These are phyloP conservation scores for Limnephilus auricula DNA, from an alignment of 2,888 invertebrate genomes.

Conservation along the genomic window DNA sequence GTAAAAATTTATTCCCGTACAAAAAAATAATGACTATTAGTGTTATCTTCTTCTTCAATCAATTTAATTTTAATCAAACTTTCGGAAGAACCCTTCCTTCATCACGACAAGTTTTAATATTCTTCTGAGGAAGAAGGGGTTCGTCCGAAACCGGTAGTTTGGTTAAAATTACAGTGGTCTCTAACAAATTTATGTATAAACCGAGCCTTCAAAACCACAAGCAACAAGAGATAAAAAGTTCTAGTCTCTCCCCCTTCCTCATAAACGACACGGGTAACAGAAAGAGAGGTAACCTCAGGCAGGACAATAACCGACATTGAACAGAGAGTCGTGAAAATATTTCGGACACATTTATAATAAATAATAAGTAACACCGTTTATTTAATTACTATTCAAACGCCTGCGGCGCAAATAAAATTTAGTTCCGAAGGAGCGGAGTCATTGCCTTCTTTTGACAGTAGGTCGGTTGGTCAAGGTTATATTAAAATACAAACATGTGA, in stretches of 20 bases:
- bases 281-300: neutral
- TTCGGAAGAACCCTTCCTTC: too few species aligned
- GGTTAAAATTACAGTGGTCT: too few species aligned
- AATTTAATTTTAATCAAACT: too few species aligned
- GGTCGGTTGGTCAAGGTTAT: slow-evolving; percentile 2
- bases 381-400: neutral
- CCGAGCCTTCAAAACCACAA: neutral
- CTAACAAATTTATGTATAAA: too few species aligned
- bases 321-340: neutral
- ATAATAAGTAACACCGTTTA: neutral
- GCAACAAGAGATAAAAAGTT: neutral
- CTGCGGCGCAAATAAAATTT: neutral
- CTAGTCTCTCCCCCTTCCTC: neutral
- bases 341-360: neutral
- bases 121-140: too few species aligned
- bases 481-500: neutral
- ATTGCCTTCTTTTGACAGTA: neutral
- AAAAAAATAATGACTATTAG: too few species aligned
- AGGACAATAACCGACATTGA: neutral
- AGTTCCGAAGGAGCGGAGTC: neutral
- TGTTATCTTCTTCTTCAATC: too few species aligned
- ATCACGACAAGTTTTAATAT: too few species aligned
- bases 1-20: too few species aligned
- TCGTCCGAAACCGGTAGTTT: too few species aligned
- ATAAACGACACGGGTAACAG: neutral